Conservation (phyloP, 1,140 invertebrate species). For the Drosophila parvula region DNA sequence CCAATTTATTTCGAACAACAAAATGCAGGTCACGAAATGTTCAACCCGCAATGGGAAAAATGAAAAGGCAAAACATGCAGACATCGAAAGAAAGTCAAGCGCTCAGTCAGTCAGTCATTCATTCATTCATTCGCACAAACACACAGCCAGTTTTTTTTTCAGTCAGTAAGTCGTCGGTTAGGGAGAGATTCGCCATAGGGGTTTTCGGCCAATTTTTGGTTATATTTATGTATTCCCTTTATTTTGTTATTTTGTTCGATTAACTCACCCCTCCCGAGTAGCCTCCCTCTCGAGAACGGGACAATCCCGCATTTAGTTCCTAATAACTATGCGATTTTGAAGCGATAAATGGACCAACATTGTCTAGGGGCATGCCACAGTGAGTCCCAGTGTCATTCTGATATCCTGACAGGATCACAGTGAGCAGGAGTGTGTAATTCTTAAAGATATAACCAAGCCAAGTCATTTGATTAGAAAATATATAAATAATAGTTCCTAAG, state of each 20-base stretch:
- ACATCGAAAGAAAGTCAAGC: constrained; percentile 36
- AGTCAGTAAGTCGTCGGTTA: neutral
- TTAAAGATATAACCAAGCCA: too few species aligned
- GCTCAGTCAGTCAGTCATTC: constrained; percentile 14
- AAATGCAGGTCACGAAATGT: constrained; percentile 80
- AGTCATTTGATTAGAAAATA: too few species aligned
- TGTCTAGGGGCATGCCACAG: constrained; percentile 34
- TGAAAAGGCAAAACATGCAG: constrained; percentile 58
- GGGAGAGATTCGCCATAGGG: constrained; percentile 43
- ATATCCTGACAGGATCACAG: neutral
- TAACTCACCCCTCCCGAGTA: constrained; percentile 6
- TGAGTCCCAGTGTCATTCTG: neutral
- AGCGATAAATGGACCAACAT: constrained; percentile 30
- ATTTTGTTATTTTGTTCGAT: neutral
- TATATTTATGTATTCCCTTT: neutral
- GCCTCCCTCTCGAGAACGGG: neutral
- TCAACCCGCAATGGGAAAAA: constrained; percentile 65
- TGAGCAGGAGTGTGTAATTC: neutral
- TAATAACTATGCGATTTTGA: constrained; percentile 8
- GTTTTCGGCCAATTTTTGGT: constrained; percentile 17
- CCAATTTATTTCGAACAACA: constrained; percentile 78
- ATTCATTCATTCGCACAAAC: neutral
- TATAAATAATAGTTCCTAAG: too few species aligned
- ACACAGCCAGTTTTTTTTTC: neutral
- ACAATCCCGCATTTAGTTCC: constrained; percentile 33